Conservation (phyloP, 2,797 vertebrate species). For the Myotis myotis region DNA sequence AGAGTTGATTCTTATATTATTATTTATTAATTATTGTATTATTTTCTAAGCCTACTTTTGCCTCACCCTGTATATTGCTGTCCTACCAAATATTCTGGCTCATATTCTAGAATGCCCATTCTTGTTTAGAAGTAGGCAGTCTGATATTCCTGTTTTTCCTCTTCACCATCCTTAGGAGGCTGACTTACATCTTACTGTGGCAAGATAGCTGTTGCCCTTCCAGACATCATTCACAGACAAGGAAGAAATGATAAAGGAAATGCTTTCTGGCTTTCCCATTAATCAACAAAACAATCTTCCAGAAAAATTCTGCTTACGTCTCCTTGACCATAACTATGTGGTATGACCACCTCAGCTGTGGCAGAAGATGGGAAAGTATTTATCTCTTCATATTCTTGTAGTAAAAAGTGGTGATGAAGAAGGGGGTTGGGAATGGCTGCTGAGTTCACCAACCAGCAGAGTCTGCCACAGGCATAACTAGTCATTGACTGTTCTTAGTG, state of each 20-base stretch:
- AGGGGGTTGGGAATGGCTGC: neutral
- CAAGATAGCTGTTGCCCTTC: neutral
- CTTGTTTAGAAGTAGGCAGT: neutral
- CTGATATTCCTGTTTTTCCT: neutral
- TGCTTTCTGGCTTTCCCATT: neutral
- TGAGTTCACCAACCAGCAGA: neutral
- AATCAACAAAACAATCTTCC: constrained; percentile 21
- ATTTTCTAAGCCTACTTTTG: neutral
- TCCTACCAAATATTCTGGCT: neutral
- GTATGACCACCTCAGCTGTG: neutral
- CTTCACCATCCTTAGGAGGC: neutral
- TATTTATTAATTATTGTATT: neutral
- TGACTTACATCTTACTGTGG: neutral
- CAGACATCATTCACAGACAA: neutral
- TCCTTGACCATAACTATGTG: neutral
- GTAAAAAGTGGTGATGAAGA: neutral
- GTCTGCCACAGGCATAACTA: neutral
- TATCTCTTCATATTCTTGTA: neutral
- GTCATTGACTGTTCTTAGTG: neutral
- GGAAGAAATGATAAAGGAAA: constrained; percentile 13
- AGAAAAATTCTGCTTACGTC: neutral
- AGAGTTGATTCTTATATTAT: neutral
- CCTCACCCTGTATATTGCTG: neutral
- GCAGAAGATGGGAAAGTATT: neutral
- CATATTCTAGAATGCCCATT: neutral